These are phyloP conservation scores for Enchytraeus crypticus DNA, from an alignment of 2,888 invertebrate genomes.

Conservation along the genomic window DNA sequence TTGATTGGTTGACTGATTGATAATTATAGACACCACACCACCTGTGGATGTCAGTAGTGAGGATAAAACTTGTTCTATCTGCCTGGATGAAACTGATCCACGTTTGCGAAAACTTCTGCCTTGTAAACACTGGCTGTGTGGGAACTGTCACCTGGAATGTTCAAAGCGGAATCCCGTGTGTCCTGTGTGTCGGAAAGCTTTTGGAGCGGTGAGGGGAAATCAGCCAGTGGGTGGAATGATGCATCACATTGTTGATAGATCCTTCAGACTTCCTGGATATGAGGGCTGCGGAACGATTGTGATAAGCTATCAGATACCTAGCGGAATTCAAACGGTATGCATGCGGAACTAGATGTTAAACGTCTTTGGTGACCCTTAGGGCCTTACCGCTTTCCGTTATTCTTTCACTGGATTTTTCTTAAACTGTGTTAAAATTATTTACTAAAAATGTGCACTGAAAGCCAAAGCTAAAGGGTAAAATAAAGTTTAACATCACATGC, in stretches of 20 bases:
- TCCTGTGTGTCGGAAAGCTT: slow-evolving; percentile 34
- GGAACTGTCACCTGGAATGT: slow-evolving; percentile 31
- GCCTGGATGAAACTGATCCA: neutral
- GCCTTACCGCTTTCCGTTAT: no score
- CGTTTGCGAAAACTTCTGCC: neutral
- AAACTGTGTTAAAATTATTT: no score
- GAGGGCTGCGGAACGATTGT: slow-evolving; percentile 21
- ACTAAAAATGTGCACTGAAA: neutral
- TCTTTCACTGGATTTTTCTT: no score
- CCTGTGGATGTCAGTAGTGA: no score
- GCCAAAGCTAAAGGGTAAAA: neutral
- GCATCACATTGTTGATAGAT: slow-evolving; percentile 5
- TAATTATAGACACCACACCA: no score
- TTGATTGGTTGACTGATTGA: no score
- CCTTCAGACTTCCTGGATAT: slow-evolving; percentile 22
- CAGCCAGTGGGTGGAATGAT: slow-evolving; percentile 35
- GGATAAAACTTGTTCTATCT: neutral
- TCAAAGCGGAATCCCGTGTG: slow-evolving; percentile 30
- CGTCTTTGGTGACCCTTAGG: neutral
- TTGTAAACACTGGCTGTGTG: slow-evolving; percentile 36
- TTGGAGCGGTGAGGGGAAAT: slow-evolving; percentile 34
- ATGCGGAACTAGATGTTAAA: neutral
- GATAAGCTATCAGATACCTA: slow-evolving; percentile 38
- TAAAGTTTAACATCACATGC: no score
- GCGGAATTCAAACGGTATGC: slow-evolving; percentile 31